These are phyloP conservation scores for Dasypus novemcinctus DNA, from an alignment of 2,113 vertebrate species.

Conservation along the genomic window DNA sequence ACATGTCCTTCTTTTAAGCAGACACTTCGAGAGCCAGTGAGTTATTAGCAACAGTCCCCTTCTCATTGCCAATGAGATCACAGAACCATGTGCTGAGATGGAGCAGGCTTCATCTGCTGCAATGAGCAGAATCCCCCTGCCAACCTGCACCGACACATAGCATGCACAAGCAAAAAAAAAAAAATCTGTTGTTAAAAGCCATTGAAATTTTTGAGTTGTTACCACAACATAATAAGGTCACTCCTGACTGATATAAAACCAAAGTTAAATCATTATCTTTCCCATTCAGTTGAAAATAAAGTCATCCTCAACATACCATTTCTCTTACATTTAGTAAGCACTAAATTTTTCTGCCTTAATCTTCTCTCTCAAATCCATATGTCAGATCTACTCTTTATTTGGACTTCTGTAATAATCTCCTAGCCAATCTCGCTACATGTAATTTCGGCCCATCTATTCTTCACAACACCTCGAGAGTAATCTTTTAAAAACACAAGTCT, in stretches of 20 bases:
- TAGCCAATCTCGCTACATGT: neutral
- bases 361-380: neutral
- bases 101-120: neutral
- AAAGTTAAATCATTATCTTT: neutral
- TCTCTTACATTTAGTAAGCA: neutral
- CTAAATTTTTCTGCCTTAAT: neutral
- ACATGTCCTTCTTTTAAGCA: neutral
- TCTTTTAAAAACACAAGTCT: neutral
- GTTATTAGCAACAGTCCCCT: neutral
- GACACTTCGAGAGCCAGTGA: neutral
- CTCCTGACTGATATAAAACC: neutral
- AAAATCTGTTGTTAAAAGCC: neutral
- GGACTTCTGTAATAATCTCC: neutral
- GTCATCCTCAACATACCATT: neutral
- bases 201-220: neutral
- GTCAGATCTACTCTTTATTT: neutral
- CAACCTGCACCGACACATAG: neutral
- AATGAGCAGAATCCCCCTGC: neutral
- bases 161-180: conserved; percentile 17
- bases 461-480: neutral
- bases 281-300: neutral
- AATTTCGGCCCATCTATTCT: neutral
- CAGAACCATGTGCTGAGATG: neutral
- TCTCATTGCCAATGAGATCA: neutral
- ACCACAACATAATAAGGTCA: neutral